Percentiles rank a stretch among this genome's conserved stretches.
phyloP scores from a whole-genome alignment of 35 echinoderm and acorn worm species.

The Eucidaris tribuloides region DNA sequence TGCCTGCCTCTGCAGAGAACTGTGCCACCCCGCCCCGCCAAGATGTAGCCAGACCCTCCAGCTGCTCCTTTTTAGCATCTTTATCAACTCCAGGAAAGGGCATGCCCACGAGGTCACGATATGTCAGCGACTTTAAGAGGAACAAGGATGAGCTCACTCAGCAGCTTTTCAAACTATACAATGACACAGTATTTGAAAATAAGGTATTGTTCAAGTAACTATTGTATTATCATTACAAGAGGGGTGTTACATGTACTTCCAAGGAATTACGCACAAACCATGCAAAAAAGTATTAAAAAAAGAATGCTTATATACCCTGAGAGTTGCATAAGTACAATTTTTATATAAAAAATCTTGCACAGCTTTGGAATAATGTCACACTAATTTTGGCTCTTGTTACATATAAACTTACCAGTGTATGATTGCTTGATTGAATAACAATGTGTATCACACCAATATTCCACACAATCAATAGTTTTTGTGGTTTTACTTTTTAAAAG shows the following conservation, averaged over 20 bases:
- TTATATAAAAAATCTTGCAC: neutral
- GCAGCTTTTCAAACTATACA: slow-evolving; percentile 71
- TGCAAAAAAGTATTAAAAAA: neutral
- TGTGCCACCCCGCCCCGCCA: neutral
- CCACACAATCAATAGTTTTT: too few relatives aligned
- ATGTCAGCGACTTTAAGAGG: slow-evolving; percentile 91
- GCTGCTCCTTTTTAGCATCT: slow-evolving; percentile 50
- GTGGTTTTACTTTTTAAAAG: too few relatives aligned
- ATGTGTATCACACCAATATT: too few relatives aligned
- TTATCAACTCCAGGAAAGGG: slow-evolving; percentile 67
- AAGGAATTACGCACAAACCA: neutral
- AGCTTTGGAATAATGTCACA: neutral
- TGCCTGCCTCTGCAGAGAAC: neutral
- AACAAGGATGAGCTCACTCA: slow-evolving; percentile 59
- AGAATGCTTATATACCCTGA: neutral
- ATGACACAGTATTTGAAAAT: slow-evolving; percentile 87
- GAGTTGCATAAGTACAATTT: neutral
- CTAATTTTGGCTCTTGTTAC: too few relatives aligned
- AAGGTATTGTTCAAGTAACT: slow-evolving; percentile 43
- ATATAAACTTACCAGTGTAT: too few relatives aligned
- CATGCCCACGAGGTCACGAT: slow-evolving; percentile 44
- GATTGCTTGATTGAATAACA: too few relatives aligned
- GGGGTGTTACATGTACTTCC: neutral
- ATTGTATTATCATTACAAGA: neutral
- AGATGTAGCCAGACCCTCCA: neutral